Base-by-base conservation (phyloP, 2,888 invertebrate genomes). In the Lumbricus terrestris region DNA sequence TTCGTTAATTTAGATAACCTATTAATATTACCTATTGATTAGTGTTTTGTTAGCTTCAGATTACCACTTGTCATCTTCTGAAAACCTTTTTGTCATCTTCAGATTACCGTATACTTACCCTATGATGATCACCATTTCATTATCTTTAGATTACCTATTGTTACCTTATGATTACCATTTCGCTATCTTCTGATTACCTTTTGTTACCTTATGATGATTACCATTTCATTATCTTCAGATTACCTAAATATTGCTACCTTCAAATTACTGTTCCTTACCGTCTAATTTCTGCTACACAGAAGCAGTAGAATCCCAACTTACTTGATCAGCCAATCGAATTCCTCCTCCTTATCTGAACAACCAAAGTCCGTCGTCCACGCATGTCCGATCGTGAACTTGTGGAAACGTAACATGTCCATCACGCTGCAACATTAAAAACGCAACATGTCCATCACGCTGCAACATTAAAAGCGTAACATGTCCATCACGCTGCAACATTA, bases 351-450 rank as follows among this genome's bases (percentile, higher is more conserved):
- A 93, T 98, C 98, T 0, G 98, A 97, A 95, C 97, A 97, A 85
- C 99, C 99, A 95, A 97, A 99, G 95, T 99, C 99, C 0, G 98
- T 97, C 33, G 96, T 97, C 99, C 99, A 99, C 88, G 98, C 97
- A 95, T 97, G 97, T 0, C 99, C 99, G 94, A 99, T 98, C 15
- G 99, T 99, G 95, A 99, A 95, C 95, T 98, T 98, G 95, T 99
- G 98, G 96, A 97, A 99, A 90, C 98, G 96, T 91, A 99, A 96
- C 98, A 99, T 98, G 95, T 99, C 99, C 95, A 99, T 96, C 2
- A 99, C 99, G 29, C n/a, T n/a, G n/a, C n/a, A n/a, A n/a, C n/a
- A n/a, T n/a, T n/a, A n/a, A n/a, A 97, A 99, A 90, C 98, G 96
- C 91, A 99, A 96, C 98, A 99, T 98, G 95, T 99, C 99, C 95